phyloP scores from a whole-genome alignment of 2,888 invertebrate genomes.

The Hirtodrosophila duncani region DNA sequence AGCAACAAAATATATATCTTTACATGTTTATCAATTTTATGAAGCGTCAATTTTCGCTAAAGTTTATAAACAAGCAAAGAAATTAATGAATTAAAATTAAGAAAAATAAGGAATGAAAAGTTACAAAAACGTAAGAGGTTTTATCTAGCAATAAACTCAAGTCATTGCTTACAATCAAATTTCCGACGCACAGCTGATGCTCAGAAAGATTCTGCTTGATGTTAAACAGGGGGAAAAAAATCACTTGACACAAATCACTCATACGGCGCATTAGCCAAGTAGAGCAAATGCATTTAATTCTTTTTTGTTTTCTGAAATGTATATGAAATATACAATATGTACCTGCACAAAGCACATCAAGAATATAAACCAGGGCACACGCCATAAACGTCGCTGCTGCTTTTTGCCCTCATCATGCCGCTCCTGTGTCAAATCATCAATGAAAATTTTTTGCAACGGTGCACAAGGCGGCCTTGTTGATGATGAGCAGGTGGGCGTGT shows the following conservation, averaged over 20 bases:
- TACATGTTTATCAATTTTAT: too few species aligned
- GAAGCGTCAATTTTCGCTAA: too few species aligned
- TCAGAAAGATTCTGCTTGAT: too few species aligned
- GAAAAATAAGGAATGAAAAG: too few species aligned
- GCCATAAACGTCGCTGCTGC: constrained; percentile 46
- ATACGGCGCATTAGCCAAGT: constrained; percentile 33
- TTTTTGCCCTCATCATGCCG: not conserved
- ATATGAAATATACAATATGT: constrained; percentile 14
- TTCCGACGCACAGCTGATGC: not conserved
- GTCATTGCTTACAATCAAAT: too few species aligned
- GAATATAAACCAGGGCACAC: constrained; percentile 70
- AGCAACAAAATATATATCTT: too few species aligned
- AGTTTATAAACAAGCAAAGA: too few species aligned
- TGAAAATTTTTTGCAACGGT: constrained; percentile 48
- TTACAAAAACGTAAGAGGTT: too few species aligned
- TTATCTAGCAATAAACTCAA: too few species aligned
- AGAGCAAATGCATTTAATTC: not conserved
- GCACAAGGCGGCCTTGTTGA: constrained; percentile 11
- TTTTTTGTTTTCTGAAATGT: not conserved
- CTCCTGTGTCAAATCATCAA: constrained; percentile 50
- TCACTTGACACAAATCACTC: constrained; percentile 36
- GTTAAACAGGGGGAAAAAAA: too few species aligned
- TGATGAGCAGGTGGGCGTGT: not conserved
- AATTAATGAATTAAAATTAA: too few species aligned
- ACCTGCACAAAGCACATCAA: constrained; percentile 68